Base-by-base conservation (phyloP, 2,797 vertebrate genomes). In the Pangasius mekongensis region DNA sequence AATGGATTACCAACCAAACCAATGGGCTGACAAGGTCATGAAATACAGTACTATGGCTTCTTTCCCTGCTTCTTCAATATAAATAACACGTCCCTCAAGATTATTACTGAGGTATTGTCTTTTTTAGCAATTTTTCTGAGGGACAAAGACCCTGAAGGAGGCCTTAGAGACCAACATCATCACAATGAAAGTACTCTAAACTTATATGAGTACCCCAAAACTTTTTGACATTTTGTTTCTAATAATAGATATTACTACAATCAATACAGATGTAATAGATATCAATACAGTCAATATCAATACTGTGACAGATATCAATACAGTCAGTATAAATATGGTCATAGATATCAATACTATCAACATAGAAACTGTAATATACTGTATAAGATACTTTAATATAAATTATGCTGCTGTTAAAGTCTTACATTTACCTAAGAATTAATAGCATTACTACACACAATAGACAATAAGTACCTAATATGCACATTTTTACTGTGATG, bases 1-100 rank as follows among this genome's bases (percentile, higher is more conserved):
- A 97, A 97, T 95, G 96, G 96, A 98, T 96, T 95, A 97, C 91
- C 93, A 91, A 95, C 96, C 96, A 97, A 97, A 97, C 95, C 95
- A 96, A 96, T 96, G 93, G 91, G 95, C 94, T 95, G 95, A 90
- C 95, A 96, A 96, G 96, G 95, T 96, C 95, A 95, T 95, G 96
- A 96, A 96, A 96, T 96, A 96, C 94, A 93, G 95, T 94, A 92
- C 94, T 94, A 91, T 93, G 84, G n/a, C 91, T 92, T 93, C 90
- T 91, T 93, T 91, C 92, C 56, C 87, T 2, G 54, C 84, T 87
- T 84, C 87, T 91, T 89, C 91, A 92, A 91, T 96, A 96, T 95
- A 96, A 96, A 96, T 96, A 97, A 96, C 95, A 92, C 93, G 84
- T 92, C 94, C 93, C 93, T 95, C 93, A 92, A 93, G 91, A 95